Evolutionary conservation across 1,140 invertebrate species (phyloP), one percentile per base, ranked within the genome.

Genomic region (Gonioctena quinquepunctata): DNA sequence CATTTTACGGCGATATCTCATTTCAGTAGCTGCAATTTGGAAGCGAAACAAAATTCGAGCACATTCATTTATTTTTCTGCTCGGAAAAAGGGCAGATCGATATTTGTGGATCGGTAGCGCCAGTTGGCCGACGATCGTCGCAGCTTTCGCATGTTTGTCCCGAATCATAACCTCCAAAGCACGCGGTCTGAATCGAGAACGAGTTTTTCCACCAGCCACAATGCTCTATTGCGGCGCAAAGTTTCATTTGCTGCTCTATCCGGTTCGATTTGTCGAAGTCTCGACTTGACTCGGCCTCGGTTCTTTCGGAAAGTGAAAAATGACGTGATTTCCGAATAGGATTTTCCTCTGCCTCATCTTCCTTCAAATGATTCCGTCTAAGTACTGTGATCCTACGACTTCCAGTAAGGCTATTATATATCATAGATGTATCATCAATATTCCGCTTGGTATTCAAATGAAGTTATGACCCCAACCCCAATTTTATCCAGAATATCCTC

Each of bases 311-410:
- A 28, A 21, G 33, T 59, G 25, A 59, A 16, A 18, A 52, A 25
- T 7, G 16, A 26, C 13, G 25, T 26, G n/a, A 25, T 25, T 56
- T 56, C 11, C 33, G 11, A 8, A 56, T 18, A 25, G n/a, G 56
- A 25, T 16, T 25, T 26, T 59, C 22, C 13, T 26, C 18, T 19
- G 11, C 13, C 22, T 57, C 11, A 13, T 62, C 60, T 62, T 62
- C 60, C 60, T 62, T 62, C 7, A 60, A 65, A 81, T 81, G 80
- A 81, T 79, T 80, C 80, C 79, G 79, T 81, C 79, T 80, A 72
- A 80, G 71, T 72, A 79, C 74, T 80, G 77, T 81, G 79, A 80
- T 76, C 28, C 63, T 18, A 54, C 63, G 26, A 50, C 74, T 67
- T 80, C 80, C 70, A 80, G 80, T 80, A 79, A 80, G 80, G 33